phyloP scores from a whole-genome alignment of 2,113 vertebrate genomes.

The Merops nubicus region DNA sequence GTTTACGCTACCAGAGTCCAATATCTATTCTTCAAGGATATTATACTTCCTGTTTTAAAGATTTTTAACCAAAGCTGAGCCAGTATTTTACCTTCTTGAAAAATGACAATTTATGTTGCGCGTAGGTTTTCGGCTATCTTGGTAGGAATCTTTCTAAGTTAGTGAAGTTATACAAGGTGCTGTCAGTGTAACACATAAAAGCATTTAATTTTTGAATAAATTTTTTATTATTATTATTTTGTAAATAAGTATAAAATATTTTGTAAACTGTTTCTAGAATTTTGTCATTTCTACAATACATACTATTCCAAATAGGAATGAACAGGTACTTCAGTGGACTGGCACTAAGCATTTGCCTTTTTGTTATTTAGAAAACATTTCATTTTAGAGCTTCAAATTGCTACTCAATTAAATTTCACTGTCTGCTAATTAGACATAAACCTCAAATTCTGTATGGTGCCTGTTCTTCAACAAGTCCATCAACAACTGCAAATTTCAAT shows the following conservation, averaged over 20 bases:
- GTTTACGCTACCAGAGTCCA: not conserved
- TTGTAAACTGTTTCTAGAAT: no score
- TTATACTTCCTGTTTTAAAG: not conserved
- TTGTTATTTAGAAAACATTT: not conserved
- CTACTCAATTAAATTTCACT: not conserved
- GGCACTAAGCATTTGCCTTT: not conserved
- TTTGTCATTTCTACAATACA: not conserved
- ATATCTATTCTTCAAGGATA: not conserved
- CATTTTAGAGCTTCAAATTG: not conserved
- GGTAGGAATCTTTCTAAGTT: not conserved
- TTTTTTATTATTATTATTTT: no score
- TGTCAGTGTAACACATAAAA: not conserved
- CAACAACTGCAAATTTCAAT: not conserved
- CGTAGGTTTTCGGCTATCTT: not conserved
- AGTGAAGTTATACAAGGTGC: not conserved
- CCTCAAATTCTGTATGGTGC: not conserved
- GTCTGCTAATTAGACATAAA: not conserved
- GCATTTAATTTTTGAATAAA: no score
- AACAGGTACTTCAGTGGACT: not conserved
- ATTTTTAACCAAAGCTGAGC: not conserved
- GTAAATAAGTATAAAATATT: no score
- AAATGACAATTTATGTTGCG: not conserved
- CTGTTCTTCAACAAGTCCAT: not conserved
- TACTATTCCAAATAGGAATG: not conserved
- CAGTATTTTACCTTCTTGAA: not conserved